These are phyloP conservation scores for Scaptomyza pallida DNA, from an alignment of 1,140 invertebrate genomes.

Conservation along the genomic window DNA sequence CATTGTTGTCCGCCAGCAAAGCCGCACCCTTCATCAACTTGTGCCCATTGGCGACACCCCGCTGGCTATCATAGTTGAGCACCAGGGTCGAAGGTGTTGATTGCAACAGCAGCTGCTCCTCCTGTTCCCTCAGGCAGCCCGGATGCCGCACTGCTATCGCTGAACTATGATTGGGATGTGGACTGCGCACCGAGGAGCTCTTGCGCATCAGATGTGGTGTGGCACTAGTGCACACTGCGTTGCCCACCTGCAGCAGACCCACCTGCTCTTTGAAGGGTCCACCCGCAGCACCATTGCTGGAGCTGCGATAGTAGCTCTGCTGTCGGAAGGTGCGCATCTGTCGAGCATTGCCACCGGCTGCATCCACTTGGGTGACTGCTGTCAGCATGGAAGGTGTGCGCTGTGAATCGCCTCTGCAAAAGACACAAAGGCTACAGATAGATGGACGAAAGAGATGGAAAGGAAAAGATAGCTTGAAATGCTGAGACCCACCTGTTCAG, in stretches of 20 bases:
- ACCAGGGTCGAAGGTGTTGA: constrained; percentile 54
- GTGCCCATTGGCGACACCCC: constrained; percentile 60
- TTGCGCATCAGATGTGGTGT: constrained; percentile 68
- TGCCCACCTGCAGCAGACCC: constrained; percentile 63
- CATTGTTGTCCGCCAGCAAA: constrained; percentile 51
- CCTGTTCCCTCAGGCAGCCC: constrained; percentile 52
- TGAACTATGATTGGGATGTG: constrained; percentile 50
- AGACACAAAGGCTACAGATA: not conserved
- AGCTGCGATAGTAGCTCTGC: constrained; percentile 76
- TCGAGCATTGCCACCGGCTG: constrained; percentile 58
- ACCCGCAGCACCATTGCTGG: constrained; percentile 53
- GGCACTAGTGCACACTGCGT: constrained; percentile 13
- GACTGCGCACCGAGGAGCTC: constrained; percentile 61
- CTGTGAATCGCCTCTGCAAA: constrained; percentile 74
- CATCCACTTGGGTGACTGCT: constrained; percentile 79
- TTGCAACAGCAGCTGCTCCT: constrained; percentile 58
- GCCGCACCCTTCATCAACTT: constrained; percentile 29
- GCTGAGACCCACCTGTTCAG: constrained; percentile 67
- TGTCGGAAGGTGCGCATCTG: constrained; percentile 74
- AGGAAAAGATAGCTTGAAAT: constrained; percentile 7
- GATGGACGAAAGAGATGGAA: not conserved
- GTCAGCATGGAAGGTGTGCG: constrained; percentile 80
- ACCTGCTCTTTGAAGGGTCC: constrained; percentile 68
- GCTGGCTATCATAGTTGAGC: constrained; percentile 66
- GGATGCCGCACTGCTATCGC: constrained; percentile 45